A percentile compares a stretch with the other conserved stretches of the same genome.
Conservation (phyloP, 2,113 vertebrate species). For the Phoenicopterus ruber region DNA sequence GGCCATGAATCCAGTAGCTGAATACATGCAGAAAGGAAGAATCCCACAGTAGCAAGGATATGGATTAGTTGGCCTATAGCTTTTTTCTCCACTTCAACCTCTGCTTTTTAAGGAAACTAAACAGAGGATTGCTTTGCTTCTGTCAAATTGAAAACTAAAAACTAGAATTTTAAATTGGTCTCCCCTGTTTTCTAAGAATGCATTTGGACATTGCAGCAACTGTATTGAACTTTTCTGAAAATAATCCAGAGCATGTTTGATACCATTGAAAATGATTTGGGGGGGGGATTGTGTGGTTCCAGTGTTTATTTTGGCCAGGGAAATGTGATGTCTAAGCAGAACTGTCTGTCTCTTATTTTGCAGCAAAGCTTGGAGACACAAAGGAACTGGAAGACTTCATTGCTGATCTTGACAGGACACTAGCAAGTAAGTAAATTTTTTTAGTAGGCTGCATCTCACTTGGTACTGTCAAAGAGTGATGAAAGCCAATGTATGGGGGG, state of each 20-base stretch:
- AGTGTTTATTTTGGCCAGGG: not conserved
- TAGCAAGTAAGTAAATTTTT: constrained; percentile 87
- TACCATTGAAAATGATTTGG: not conserved
- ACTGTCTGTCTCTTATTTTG: not conserved
- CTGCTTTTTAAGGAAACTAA: not conserved
- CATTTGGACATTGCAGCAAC: not conserved
- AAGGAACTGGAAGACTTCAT: constrained; percentile 98
- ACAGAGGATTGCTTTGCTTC: not conserved
- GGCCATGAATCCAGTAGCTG: not conserved
- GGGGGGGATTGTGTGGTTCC: rapidly evolving
- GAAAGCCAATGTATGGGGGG: not conserved
- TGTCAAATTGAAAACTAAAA: not conserved
- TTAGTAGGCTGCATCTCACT: not conserved
- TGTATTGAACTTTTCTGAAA: rapidly evolving
- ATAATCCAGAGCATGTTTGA: not conserved
- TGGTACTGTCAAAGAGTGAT: not conserved
- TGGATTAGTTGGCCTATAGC: not conserved
- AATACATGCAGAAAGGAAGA: not conserved
- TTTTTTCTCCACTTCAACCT: not conserved
- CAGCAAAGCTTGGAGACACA: constrained; percentile 97
- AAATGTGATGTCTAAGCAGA: not conserved
- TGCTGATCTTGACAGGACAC: constrained; percentile 92
- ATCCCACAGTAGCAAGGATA: not conserved
- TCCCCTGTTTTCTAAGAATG: not conserved
- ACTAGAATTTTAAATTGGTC: not conserved